Evolutionary conservation across 2,888 invertebrate genomes (phyloP), one percentile per base, ranked within the genome.

Genomic region (Pollenia amentaria): DNA sequence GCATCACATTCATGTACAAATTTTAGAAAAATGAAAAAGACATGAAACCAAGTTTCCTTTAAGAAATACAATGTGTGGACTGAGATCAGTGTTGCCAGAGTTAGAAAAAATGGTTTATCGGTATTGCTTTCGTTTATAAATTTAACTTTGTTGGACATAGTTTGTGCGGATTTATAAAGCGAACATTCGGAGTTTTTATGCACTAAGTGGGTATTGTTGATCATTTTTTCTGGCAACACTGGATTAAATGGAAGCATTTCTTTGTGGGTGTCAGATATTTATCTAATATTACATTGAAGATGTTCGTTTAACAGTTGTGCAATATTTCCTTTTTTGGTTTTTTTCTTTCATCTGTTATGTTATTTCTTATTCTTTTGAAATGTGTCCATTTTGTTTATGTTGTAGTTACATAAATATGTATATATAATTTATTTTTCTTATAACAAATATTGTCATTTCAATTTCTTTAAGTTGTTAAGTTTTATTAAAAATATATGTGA

Each of bases 261-360:
- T 1, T 12, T 77, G 44, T 46, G 18, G 3, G n/a, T 75, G 64
- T 64, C 12, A 29, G 44, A 65, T 12, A 51, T 65, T 12, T 77
- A 55, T 55, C 65, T 55, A 65, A 65, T 77, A 77, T 65, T 42
- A 16, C 9, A 77, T n/a, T n/a, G 16, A 4, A 42, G 29, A 65
- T 21, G 29, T 55, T 29, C 53, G 29, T 55, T 62, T 64, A 64
- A 40, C 64, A 76, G 40, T 65, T 64, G 51, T 65, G 44, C 51
- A n/a, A 16, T 12, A 77, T 77, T 48, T 21, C 42, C 29, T 1
- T 29, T n/a, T 9, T 46, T 18, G 44, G 14, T 18, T 76, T 40
- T 57, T 46, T 2, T 9, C 16, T 16, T 16, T 72, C 29, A 53
- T 42, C 11, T 16, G 14, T 48, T 53, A 10, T 42, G 42, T 53